Conservation (phyloP, 2,888 invertebrate species). For the Bugulina stolonifera region DNA sequence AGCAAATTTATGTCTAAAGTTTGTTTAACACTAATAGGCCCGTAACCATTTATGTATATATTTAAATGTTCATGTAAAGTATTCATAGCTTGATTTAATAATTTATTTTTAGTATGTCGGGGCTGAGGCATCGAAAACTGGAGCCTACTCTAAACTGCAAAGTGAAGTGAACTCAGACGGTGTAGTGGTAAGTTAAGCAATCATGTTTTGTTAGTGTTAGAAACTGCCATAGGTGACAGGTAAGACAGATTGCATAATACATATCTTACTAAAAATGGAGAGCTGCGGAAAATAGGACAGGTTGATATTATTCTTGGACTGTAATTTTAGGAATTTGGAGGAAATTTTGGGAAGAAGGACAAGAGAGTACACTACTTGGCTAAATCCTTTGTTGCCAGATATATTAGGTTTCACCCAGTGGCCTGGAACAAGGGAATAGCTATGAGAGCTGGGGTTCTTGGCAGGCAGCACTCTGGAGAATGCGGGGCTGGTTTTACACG, state of each 20-base stretch:
- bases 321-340: conserved; percentile 54
- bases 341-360: conserved; percentile 56
- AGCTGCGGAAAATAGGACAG: too few relatives aligned
- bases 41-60: too few relatives aligned
- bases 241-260: too few relatives aligned
- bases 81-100: too few relatives aligned
- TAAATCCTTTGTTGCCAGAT: conserved; percentile 56
- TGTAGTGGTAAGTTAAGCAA: neutral
- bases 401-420: conserved; percentile 55
- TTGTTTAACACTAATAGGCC: too few relatives aligned
- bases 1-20: too few relatives aligned
- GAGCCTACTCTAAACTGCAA: neutral
- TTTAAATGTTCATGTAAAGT: too few relatives aligned
- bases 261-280: too few relatives aligned
- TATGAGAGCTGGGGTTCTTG: conserved; percentile 56
- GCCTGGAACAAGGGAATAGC: conserved; percentile 56
- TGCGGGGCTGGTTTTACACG: conserved; percentile 56
- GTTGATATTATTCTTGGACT: too few relatives aligned
- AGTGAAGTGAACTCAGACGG: conserved; percentile 5
- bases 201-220: neutral
- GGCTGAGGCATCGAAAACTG: neutral
- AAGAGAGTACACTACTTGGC: conserved; percentile 56
- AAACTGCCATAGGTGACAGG: too few relatives aligned
- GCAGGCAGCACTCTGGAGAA: conserved; percentile 55
- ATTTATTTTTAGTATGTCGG: neutral